phyloP scores from a whole-genome alignment of 92 coral and sea anemone genomes.

The Actinernus sp. region DNA sequence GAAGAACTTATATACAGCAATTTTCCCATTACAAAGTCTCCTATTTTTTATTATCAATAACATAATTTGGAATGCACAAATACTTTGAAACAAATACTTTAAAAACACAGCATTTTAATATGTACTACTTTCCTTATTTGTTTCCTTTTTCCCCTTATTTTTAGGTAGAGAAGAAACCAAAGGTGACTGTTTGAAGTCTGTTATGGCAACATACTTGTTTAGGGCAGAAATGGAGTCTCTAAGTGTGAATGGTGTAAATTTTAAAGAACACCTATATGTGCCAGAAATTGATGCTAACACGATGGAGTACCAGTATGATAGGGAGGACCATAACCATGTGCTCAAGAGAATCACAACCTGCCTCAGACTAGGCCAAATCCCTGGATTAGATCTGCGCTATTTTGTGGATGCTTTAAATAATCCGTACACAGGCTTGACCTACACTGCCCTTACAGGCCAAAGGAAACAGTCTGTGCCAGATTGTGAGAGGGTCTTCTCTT shows the following conservation, averaged over 20 bases:
- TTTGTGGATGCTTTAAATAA: slow-evolving; percentile 24
- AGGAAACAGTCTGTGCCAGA: slow-evolving; percentile 53
- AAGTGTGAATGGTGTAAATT: slow-evolving; percentile 48
- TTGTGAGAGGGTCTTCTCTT: slow-evolving; percentile 22
- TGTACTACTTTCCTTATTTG: no score
- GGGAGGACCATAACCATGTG: no score
- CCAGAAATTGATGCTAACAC: slow-evolving; percentile 50
- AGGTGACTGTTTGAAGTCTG: slow-evolving; percentile 34
- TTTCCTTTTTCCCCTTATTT: no score
- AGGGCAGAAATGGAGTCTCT: slow-evolving; percentile 8
- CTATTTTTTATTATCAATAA: no score
- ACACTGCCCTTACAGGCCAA: slow-evolving; percentile 49
- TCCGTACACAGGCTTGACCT: slow-evolving; percentile 36
- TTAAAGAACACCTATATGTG: slow-evolving; percentile 45
- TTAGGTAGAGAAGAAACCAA: slow-evolving; percentile 34
- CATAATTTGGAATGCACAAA: no score
- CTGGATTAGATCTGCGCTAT: slow-evolving; percentile 3
- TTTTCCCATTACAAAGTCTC: background rate
- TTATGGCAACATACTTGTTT: slow-evolving; percentile 31
- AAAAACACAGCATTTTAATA: no score
- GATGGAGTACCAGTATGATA: background rate
- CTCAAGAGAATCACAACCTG: slow-evolving; percentile 15
- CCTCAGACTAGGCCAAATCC: slow-evolving; percentile 18
- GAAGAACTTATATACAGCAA: no score
- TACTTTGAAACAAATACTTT: no score